Base-by-base conservation (phyloP, 2,113 vertebrate species). In the Psilopsiagon aurifrons region DNA sequence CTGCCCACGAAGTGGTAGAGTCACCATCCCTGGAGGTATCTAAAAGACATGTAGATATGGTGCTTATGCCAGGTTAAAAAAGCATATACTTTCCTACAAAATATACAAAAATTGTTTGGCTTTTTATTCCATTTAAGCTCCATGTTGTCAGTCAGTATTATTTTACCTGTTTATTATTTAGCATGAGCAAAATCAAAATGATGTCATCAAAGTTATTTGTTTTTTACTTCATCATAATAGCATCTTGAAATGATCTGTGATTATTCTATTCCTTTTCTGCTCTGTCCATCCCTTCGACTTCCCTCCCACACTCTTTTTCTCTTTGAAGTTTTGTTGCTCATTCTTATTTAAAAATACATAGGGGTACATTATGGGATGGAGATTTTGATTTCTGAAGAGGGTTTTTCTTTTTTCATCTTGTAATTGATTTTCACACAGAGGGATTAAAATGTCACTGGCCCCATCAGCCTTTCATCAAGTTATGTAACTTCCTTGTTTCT, bases 401-500 rank as follows among this genome's bases (percentile, higher is more conserved):
- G 15, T 41, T 83, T 44, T 88, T 8, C 6, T 73, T 85, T 93
- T 67, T 90, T 80, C 63, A 63, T 90, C 85, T 46, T 93, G 33
- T 80, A 74, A 86, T 49, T 88, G 79, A 78, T 93, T 96, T 93
- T 95, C 70, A 67, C 85, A 64, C 14, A 86, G 66, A 63, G 29
- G 29, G 22, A 86, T 92, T 93, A 75, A 90, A 94, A 78, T 92
- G 76, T 51, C 66, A 51, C 35, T 52, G 60, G 29, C 47, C 92
- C 37, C 54, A 64, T 88, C 85, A 83, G 63, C 33, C 83, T 93
- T 91, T 64, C 60, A 20, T 55, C 16, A 22, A 83, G 79, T 92
- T 95, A 92, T 39, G 3, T 93, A 93, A 93, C 46, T 52, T 88
- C 71, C 70, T 86, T 76, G 22, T 89, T 94, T 93, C 85, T 81